phyloP scores from a whole-genome alignment of 2,888 invertebrate genomes.

The Oscheius myriophilus region DNA sequence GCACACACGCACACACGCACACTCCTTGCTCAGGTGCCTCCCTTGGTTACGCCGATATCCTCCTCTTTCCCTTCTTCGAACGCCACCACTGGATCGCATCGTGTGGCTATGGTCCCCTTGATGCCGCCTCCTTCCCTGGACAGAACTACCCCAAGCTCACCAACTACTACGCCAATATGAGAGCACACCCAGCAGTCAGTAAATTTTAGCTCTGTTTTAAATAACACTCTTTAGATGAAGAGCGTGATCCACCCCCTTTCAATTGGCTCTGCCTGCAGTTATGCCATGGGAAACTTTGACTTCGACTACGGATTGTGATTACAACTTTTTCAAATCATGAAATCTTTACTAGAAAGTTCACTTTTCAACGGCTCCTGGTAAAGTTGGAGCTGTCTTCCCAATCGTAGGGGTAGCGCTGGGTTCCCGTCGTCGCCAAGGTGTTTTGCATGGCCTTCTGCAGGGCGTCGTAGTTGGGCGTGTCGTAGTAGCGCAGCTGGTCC shows the following conservation, averaged over 20 bases:
- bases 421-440: background rate
- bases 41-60: conserved; percentile 48
- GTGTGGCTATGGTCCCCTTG: conserved; percentile 31
- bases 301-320: no score
- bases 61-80: conserved; percentile 56
- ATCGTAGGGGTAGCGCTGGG: background rate
- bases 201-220: no score
- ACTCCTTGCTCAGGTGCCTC: background rate
- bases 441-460: conserved; percentile 40
- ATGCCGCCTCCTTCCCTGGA: conserved; percentile 38
- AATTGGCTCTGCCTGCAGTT: no score
- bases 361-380: no score
- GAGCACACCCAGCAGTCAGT: no score
- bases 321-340: no score
- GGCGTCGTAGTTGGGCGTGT: conserved; percentile 53
- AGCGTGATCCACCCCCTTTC: no score
- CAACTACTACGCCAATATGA: conserved; percentile 28
- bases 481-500: conserved; percentile 51
- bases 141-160: conserved; percentile 39
- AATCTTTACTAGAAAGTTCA: no score
- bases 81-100: conserved; percentile 41
- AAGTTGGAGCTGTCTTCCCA: background rate
- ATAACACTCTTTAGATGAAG: no score
- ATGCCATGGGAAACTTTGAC: no score
- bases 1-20: no score